Evolutionary conservation across 2,113 vertebrate species (phyloP).

Genomic region (Pituophis catenifer): DNA sequence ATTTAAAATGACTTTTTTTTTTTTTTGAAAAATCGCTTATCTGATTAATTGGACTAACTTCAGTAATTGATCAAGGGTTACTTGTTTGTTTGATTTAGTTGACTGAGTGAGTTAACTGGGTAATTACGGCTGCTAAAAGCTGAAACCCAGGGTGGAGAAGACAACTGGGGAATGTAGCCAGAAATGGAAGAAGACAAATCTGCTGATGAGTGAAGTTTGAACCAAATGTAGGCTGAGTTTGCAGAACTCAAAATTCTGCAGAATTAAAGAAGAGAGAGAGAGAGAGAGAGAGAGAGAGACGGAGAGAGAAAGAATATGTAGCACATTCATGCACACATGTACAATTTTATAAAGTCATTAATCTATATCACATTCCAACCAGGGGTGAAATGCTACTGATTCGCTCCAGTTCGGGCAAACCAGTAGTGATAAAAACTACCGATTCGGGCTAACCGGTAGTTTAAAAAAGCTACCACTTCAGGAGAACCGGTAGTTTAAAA

Average conservation of each 20-base stretch:
- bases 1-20: background rate
- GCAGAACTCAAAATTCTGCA: background rate
- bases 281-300: fast-evolving
- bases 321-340: background rate
- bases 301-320: background rate
- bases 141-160: background rate
- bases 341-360: background rate
- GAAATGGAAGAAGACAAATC: background rate
- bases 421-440: no score
- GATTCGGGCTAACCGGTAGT: no score
- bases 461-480: no score
- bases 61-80: background rate
- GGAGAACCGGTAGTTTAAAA: no score
- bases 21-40: background rate
- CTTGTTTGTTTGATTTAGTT: background rate
- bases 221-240: background rate
- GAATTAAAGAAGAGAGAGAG: background rate
- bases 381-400: no score
- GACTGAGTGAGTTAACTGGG: background rate
- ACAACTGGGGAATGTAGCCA: background rate
- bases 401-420: no score
- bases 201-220: background rate
- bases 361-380: background rate
- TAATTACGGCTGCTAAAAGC: background rate
- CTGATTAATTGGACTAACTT: background rate